These are phyloP conservation scores for Acanthopagrus latus DNA, from an alignment of 2,797 vertebrate species.

Conservation along the genomic window DNA sequence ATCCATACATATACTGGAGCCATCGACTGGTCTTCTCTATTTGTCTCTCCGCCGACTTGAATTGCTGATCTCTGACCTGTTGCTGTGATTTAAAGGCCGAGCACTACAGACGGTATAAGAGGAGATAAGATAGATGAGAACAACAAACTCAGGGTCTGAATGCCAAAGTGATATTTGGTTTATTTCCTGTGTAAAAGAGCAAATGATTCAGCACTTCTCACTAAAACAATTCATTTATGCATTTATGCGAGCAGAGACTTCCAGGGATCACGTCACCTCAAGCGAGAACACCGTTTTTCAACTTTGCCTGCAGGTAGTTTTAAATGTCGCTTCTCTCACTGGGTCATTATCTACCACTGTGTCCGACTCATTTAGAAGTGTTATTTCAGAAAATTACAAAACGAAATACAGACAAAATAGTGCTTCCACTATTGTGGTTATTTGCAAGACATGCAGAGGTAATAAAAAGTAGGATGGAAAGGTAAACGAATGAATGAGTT, in stretches of 20 bases:
- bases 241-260: neutral
- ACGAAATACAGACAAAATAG: neutral
- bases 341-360: slow-evolving; percentile 21
- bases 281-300: slow-evolving; percentile 1
- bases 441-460: neutral
- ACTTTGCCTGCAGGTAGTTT: slow-evolving; percentile 24
- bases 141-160: neutral
- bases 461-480: neutral
- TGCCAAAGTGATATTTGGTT: slow-evolving; percentile 17
- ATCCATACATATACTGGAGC: neutral
- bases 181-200: slow-evolving; percentile 1
- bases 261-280: slow-evolving; percentile 7
- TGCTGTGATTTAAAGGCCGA: slow-evolving; percentile 15
- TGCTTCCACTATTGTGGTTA: neutral
- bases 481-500: neutral
- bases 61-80: slow-evolving; percentile 26
- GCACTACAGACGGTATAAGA: neutral
- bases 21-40: neutral
- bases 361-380: neutral
- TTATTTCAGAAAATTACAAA: slow-evolving; percentile 10
- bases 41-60: neutral
- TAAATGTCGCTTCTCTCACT: neutral
- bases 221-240: neutral
- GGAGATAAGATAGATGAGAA: neutral
- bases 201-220: neutral